Percentiles rank a stretch among this genome's conserved stretches.
These are phyloP conservation scores for Tromatobia lineatoria DNA, from an alignment of 2,888 invertebrate genomes.

Conservation along the genomic window DNA sequence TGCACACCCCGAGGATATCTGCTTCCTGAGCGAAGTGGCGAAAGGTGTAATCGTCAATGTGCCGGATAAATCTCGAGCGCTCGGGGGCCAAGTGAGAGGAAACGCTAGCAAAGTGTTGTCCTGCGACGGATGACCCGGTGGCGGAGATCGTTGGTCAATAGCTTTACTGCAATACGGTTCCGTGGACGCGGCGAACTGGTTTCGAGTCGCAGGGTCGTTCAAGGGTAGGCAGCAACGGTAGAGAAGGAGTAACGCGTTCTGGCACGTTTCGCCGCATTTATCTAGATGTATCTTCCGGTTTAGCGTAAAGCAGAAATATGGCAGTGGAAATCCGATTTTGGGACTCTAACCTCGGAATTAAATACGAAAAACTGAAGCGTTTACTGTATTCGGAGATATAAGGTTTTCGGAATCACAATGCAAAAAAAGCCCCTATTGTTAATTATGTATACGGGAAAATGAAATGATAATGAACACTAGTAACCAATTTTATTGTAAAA, in stretches of 20 bases:
- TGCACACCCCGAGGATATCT: slow-evolving; percentile 57
- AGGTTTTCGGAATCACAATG: neutral
- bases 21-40: slow-evolving; percentile 47
- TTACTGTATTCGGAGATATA: slow-evolving; percentile 2
- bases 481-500: too few relatives aligned
- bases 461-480: too few relatives aligned
- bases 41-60: slow-evolving; percentile 50
- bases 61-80: slow-evolving; percentile 26
- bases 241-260: slow-evolving; percentile 40
- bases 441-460: too few relatives aligned
- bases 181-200: slow-evolving; percentile 32
- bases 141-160: slow-evolving; percentile 61
- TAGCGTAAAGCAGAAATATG: slow-evolving; percentile 80
- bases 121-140: slow-evolving; percentile 35
- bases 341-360: slow-evolving; percentile 29
- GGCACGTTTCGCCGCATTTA: slow-evolving; percentile 84
- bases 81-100: slow-evolving; percentile 25
- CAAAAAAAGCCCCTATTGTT: too few relatives aligned
- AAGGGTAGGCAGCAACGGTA: neutral
- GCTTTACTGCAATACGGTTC: slow-evolving; percentile 51
- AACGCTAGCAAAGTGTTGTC: slow-evolving; percentile 66
- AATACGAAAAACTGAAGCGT: slow-evolving; percentile 28
- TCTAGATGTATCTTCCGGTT: slow-evolving; percentile 83
- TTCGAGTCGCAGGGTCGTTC: slow-evolving; percentile 48
- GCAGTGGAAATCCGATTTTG: slow-evolving; percentile 69